Base-by-base conservation (phyloP, 2,113 vertebrate genomes). In the Cranoglanis bouderius region DNA sequence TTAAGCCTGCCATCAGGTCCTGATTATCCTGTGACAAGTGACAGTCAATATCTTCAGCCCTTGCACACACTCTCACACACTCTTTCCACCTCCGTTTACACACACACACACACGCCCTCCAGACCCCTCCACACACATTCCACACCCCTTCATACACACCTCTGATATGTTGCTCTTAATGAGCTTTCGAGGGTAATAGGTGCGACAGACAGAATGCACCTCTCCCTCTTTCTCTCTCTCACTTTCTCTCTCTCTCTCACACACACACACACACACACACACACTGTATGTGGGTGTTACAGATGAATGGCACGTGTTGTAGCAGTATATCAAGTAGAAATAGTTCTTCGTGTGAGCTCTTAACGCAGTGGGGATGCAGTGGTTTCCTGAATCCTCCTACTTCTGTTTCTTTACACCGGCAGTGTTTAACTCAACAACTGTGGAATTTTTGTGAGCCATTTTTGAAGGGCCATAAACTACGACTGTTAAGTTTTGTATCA, bases 101-200 rank as follows among this genome's bases (percentile, higher is more conserved):
- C 43, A 82, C 87, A 87, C 82, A 80, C 78, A 82, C 61, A 74
- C 57, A 53, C 80, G 65, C 74, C 18, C 55, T 72, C 53, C 53
- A 89, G 75, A 72, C 77, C 32, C 81, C 53, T 67, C 26, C 61
- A 84, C 80, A 81, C 70, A 78, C 80, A 49, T 70, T 75, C 84
- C 63, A 29, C 77, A 86, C 88, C 38, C 85, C 81, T 78, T 85
- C 59, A 63, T 84, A 86, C 86, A 77, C 70, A 89, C 87, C 90
- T 84, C 86, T 63, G 49, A 86, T 88, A 88, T 82, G 65, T 84
- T 77, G 46, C 87, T 90, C 88, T 61, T 91, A 91, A 91, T 90
- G 82, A 91, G 89, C 87, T 89, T 89, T 92, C 93, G 92, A 92
- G 89, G 88, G 82, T 93, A 92, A 92, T 85, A 93, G 91, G 89